A percentile compares a stretch with the other conserved stretches of the same genome.
phyloP scores from a whole-genome alignment of 2,888 invertebrate genomes.

The Thyatira batis region DNA sequence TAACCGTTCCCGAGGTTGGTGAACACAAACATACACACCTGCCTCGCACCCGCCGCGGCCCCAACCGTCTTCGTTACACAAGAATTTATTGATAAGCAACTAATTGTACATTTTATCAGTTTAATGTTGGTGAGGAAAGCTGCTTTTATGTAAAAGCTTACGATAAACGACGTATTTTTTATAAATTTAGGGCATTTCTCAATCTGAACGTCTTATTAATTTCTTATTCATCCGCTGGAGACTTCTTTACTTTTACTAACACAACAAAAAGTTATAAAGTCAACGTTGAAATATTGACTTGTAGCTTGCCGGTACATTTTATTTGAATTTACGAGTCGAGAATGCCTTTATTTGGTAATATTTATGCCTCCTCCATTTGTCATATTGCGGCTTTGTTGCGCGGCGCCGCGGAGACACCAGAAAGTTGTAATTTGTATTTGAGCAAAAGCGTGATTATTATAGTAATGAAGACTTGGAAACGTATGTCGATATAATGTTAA shows the following conservation, averaged over 20 bases:
- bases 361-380: not conserved
- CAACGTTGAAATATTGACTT: not conserved
- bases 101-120: slow-evolving; percentile 12
- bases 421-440: not conserved
- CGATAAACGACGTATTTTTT: no score
- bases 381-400: not conserved
- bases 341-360: not conserved
- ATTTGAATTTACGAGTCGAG: not conserved
- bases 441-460: not conserved
- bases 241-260: not conserved
- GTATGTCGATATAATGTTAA: no score
- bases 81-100: slow-evolving; percentile 15
- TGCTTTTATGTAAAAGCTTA: not conserved
- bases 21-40: slow-evolving; percentile 12
- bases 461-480: no score
- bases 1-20: not conserved
- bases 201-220: no score
- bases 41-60: slow-evolving; percentile 20
- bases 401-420: not conserved
- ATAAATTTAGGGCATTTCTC: no score
- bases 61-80: slow-evolving; percentile 27
- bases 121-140: not conserved
- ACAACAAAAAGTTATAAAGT: not conserved
- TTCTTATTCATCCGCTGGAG: not conserved
- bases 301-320: not conserved